Conservation (phyloP, 2,888 invertebrate genomes). For the Tetropium fuscum region DNA sequence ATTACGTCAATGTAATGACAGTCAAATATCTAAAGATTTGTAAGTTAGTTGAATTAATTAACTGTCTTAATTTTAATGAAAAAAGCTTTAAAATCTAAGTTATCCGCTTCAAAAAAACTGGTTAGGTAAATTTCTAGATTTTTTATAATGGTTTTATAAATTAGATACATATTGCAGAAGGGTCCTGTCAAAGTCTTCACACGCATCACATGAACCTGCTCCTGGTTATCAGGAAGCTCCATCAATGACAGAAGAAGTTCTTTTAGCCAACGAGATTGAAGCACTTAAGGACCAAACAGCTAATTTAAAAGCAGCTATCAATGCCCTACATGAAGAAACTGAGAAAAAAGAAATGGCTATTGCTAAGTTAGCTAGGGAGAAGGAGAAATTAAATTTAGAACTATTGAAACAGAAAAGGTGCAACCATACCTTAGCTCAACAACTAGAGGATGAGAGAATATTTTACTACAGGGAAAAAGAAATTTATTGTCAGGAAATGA, state of each 20-base stretch:
- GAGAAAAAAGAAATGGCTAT: slow-evolving; percentile 67
- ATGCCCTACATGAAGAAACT: slow-evolving; percentile 65
- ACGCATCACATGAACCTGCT: slow-evolving; percentile 36
- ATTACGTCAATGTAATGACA: slow-evolving; percentile 38
- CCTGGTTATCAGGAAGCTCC: slow-evolving; percentile 30
- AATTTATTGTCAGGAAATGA: slow-evolving; percentile 68
- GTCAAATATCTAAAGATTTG: slow-evolving; percentile 30
- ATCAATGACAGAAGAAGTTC: slow-evolving; percentile 42
- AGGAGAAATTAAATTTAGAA: slow-evolving; percentile 67
- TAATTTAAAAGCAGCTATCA: slow-evolving; percentile 65
- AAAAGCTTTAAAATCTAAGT: slow-evolving; percentile 52
- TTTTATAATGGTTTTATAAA: slow-evolving; percentile 29
- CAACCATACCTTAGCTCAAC: slow-evolving; percentile 67
- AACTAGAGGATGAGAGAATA: slow-evolving; percentile 69
- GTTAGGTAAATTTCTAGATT: slow-evolving; percentile 50
- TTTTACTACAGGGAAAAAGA: slow-evolving; percentile 71
- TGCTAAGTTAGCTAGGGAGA: slow-evolving; percentile 67
- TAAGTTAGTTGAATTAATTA: slow-evolving; percentile 27
- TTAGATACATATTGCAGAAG: slow-evolving; percentile 47
- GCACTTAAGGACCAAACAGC: slow-evolving; percentile 63
- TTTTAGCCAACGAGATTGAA: slow-evolving; percentile 54
- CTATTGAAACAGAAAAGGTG: slow-evolving; percentile 67
- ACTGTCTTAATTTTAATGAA: slow-evolving; percentile 46
- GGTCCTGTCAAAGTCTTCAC: slow-evolving; percentile 50
- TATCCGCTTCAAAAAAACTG: slow-evolving; percentile 53